Evolutionary conservation across 2,797 vertebrate genomes (phyloP).

Genomic region (Apogon hyalosoma): DNA sequence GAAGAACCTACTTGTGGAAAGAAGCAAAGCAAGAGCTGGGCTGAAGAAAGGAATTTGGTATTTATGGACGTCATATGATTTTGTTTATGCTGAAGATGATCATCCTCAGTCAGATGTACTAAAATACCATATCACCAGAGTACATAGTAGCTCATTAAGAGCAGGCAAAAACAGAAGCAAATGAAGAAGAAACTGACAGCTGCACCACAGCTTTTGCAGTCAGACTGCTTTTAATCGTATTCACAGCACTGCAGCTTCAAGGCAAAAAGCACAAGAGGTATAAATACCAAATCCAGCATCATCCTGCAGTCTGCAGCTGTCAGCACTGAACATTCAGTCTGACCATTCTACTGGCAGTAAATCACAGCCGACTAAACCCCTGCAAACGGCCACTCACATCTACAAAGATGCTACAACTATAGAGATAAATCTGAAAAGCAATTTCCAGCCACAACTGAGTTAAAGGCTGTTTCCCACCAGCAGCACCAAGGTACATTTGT

Average conservation of each 20-base stretch:
- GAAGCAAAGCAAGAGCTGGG: no score
- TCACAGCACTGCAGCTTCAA: background rate
- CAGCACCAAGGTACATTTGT: background rate
- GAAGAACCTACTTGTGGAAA: no score
- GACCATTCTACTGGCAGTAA: background rate
- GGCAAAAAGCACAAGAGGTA: background rate
- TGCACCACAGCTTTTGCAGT: background rate
- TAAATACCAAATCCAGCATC: slow-evolving; percentile 7
- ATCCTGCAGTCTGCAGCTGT: background rate
- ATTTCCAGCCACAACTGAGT: background rate
- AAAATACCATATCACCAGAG: background rate
- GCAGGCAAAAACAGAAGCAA: background rate
- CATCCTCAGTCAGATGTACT: background rate
- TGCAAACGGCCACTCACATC: background rate
- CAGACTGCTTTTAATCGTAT: background rate
- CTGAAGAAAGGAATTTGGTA: no score
- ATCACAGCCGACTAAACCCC: background rate
- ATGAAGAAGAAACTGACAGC: background rate
- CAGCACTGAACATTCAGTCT: background rate
- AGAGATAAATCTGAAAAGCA: background rate
- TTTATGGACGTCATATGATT: no score
- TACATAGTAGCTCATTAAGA: background rate
- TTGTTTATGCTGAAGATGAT: no score
- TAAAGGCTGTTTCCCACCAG: background rate
- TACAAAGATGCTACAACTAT: background rate